Conservation (phyloP, 1,140 invertebrate genomes). For the Pogonus chalceus region DNA sequence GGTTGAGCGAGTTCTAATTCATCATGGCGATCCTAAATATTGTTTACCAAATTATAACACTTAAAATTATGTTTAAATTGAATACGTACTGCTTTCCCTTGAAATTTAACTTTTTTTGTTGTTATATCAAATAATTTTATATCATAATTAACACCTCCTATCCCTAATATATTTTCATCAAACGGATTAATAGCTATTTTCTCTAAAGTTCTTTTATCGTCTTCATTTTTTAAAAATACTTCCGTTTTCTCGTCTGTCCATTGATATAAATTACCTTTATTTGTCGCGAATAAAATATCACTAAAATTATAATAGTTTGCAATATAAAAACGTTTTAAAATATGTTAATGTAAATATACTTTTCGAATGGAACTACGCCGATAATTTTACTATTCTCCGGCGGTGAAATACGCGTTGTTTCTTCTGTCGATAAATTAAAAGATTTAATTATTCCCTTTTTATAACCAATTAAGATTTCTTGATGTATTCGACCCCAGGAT, state of each 20-base stretch:
- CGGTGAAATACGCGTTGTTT: constrained; percentile 16
- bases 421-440: constrained; percentile 18
- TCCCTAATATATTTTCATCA: constrained; percentile 8
- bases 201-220: constrained; percentile 27
- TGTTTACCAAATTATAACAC: constrained; percentile 1
- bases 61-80: neutral
- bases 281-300: constrained; percentile 41
- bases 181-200: constrained; percentile 37
- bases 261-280: constrained; percentile 46
- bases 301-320: constrained; percentile 29
- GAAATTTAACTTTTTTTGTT: constrained; percentile 41
- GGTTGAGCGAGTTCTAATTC: constrained; percentile 30
- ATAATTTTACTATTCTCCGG: constrained; percentile 22
- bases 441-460: constrained; percentile 23
- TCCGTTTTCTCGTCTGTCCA: constrained; percentile 33
- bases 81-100: constrained; percentile 52
- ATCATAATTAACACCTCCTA: constrained; percentile 56
- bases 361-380: constrained; percentile 9
- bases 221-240: constrained; percentile 14
- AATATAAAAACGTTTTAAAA: constrained; percentile 22
- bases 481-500: constrained; percentile 40
- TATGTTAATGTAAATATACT: constrained; percentile 20
- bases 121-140: constrained; percentile 64
- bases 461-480: constrained; percentile 28
- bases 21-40: constrained; percentile 24